Evolutionary conservation across 2,113 vertebrate species (phyloP).

Genomic region (Dicerorhinus sumatrensis): DNA sequence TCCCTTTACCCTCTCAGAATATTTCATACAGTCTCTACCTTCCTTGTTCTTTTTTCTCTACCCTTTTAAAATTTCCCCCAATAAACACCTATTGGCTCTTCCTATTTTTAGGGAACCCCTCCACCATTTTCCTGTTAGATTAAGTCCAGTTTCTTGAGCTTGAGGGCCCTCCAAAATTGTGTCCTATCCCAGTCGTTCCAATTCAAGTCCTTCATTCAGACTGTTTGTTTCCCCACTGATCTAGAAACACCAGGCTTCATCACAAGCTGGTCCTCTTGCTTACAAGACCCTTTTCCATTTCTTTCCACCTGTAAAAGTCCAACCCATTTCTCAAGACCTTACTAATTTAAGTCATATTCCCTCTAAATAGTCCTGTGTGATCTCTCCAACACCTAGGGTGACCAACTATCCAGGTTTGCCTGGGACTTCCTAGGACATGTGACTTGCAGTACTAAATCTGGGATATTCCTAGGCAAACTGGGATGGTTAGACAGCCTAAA

Average conservation of each 20-base stretch:
- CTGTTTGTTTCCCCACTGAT: not conserved
- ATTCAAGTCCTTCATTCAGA: not conserved
- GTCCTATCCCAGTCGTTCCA: not conserved
- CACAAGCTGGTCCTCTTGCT: not conserved
- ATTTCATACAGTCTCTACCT: not conserved
- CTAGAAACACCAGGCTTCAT: not conserved
- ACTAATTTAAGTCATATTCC: not conserved
- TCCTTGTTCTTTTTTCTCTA: not conserved
- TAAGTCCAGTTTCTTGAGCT: not conserved
- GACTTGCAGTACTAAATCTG: not conserved
- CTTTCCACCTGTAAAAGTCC: not conserved
- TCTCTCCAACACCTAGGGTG: not conserved
- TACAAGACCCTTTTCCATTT: not conserved
- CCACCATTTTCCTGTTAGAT: not conserved
- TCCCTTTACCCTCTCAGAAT: not conserved
- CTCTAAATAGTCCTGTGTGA: not conserved
- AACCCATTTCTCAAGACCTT: not conserved
- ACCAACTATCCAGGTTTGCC: not conserved
- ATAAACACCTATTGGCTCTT: not conserved
- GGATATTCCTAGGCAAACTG: not conserved
- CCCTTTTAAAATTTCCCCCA: not conserved
- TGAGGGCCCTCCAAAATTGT: not conserved
- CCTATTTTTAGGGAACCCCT: not conserved
- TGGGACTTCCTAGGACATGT: slow-evolving; percentile 13
- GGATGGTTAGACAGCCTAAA: not conserved